Base-by-base conservation (phyloP, 1,140 invertebrate genomes). In the Phymastichus coffea region DNA sequence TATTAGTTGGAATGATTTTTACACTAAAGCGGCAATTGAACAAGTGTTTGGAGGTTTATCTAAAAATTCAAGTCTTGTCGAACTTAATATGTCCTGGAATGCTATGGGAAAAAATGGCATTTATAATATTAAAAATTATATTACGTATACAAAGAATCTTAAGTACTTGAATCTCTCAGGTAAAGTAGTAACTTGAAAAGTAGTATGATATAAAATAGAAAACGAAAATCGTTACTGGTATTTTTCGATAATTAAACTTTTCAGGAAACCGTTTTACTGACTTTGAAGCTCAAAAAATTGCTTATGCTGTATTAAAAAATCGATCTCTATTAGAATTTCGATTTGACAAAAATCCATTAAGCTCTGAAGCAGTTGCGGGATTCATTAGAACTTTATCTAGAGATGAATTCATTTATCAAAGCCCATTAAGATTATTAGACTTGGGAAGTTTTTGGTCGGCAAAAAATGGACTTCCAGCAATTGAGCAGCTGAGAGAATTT, bases 1-100 rank as follows among this genome's bases (percentile, higher is more conserved):
- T 65, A 54, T 83, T 4, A 81, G 80, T 0, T 82, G 80, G 80
- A 84, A 84, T 65, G 66, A 58, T 26, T 62, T 78, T 12, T 58
- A 55, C 6, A 63, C 60, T 15, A 64, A 57, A 57, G 65, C 69
- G 57, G 64, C 65, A 59, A 74, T 69, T 65, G 70, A 69, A 57
- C 61, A 48, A 33, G 60, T 81, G 52, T 61, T 74, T 12, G 33
- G 59, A 25, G 72, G 64, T 1, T 43, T 81, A 7, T 19, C 47
- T 4, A 57, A 57, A 23, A 80, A 77, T 61, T 6, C 35, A 7
- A 60, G 25, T 4, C 25, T 80, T 1, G 28, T 37, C 38, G 58
- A 68, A 20, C 37, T 81, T 1, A 67, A 80, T 66, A 55, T 81
- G 58, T 77, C 78, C 14, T 79, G 78, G 76, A 81, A 81, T 53